Evolutionary conservation across 1,140 invertebrate genomes (phyloP), one percentile per base, ranked within the genome.

Genomic region (Asobara japonica): DNA sequence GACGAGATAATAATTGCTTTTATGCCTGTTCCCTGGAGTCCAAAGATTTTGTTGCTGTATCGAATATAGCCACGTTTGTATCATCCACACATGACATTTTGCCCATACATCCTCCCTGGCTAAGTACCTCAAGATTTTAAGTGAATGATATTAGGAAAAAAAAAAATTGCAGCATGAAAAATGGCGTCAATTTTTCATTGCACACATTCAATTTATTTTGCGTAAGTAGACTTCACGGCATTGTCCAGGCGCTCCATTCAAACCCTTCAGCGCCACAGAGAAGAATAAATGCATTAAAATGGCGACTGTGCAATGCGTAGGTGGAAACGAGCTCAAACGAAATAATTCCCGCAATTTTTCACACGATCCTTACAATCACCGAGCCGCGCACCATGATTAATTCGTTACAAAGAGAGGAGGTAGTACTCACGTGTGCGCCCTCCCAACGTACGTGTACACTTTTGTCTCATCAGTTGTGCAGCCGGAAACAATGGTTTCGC

Each of bases 401-500:
- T 56, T 56, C 10, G 51, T 25, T 56, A 56, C 51, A 56, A 56
- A 6, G 51, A 56, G 51, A 56, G 51, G 25, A 27, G 20, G 25
- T 22, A 56, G 18, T 56, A 27, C 2, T 2, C 51, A 56, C 51
- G 51, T 56, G 22, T 56, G 51, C 25, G 20, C 51, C 18, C 22
- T 25, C 22, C 18, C 51, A 5, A n/a, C n/a, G n/a, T n/a, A n/a
- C n/a, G n/a, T 56, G 22, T 25, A 27, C 3, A 56, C 51, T 56
- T 56, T 56, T 56, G 22, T 56, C 51, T 27, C 51, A 27, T 18
- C 51, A 18, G 11, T 56, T 56, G 51, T 56, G 22, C 20, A 27
- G 51, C 51, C 51, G 51, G 51, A 56, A 56, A 56, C 51, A 56
- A 56, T 56, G 51, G 51, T 56, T 22, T 56, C 25, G 51, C 51